Conservation (phyloP, 2,797 vertebrate genomes). For the Stomatorhinus walkeri region DNA sequence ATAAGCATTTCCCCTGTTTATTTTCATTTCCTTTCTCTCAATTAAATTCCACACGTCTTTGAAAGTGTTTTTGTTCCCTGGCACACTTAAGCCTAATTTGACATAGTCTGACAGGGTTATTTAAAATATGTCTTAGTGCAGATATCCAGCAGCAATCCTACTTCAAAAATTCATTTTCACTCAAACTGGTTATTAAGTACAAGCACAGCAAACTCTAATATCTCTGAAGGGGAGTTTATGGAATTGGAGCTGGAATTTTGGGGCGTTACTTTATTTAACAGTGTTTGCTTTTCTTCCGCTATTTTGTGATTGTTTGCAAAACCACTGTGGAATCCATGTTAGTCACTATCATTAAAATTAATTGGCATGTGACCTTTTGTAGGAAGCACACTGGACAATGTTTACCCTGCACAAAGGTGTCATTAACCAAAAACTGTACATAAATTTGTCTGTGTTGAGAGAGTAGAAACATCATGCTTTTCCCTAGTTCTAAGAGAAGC, state of each 20-base stretch:
- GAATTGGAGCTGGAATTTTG: background rate
- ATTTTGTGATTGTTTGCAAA: background rate
- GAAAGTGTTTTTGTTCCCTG: slow-evolving; percentile 10
- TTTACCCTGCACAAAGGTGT: background rate
- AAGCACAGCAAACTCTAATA: background rate
- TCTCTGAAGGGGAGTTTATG: background rate
- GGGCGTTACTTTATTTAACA: background rate
- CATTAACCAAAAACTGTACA: slow-evolving; percentile 24
- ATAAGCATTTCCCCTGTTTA: background rate
- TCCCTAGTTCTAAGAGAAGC: slow-evolving; percentile 7
- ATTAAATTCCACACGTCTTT: background rate
- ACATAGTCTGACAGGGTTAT: background rate
- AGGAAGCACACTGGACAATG: background rate
- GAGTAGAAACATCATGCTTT: slow-evolving; percentile 13
- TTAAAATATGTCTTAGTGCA: background rate
- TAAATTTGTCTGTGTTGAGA: slow-evolving; percentile 26
- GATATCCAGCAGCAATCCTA: background rate
- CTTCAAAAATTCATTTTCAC: background rate
- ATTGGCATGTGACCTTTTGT: background rate
- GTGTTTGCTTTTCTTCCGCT: background rate
- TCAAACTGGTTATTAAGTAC: background rate
- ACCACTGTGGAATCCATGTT: background rate
- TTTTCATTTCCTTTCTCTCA: background rate
- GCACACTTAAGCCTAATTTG: background rate
- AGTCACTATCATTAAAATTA: background rate